phyloP scores from a whole-genome alignment of 2,888 invertebrate genomes.

The Anthrax anthrax region DNA sequence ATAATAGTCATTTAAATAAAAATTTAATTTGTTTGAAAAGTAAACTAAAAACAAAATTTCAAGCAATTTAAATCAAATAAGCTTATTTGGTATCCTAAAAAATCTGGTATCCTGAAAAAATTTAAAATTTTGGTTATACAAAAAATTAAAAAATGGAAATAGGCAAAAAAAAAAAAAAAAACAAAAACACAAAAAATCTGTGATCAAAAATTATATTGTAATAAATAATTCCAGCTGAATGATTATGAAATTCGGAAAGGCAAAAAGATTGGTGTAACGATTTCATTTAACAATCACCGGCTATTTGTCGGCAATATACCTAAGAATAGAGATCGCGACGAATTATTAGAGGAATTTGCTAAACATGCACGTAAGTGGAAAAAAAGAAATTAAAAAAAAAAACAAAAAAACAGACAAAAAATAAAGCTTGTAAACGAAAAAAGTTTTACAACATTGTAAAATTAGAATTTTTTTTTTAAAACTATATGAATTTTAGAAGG shows the following conservation, averaged over 20 bases:
- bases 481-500: conserved; percentile 4
- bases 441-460: neutral
- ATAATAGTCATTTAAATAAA: too few relatives aligned
- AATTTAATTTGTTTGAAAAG: too few relatives aligned
- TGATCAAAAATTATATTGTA: conserved; percentile 35
- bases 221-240: conserved; percentile 98
- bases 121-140: neutral
- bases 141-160: too few relatives aligned
- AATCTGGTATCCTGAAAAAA: too few relatives aligned
- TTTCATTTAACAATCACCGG: conserved; percentile 99
- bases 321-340: conserved; percentile 98
- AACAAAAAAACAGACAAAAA: conserved; percentile 7
- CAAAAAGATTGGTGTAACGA: conserved; percentile 98
- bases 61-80: too few relatives aligned
- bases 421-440: conserved; percentile 1
- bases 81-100: too few relatives aligned
- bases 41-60: too few relatives aligned
- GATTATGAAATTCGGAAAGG: conserved; percentile 99
- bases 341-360: conserved; percentile 98
- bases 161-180: neutral
- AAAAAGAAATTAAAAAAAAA: conserved; percentile 16
- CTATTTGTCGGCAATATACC: conserved; percentile 99
- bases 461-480: neutral
- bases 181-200: neutral
- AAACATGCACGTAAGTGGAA: conserved; percentile 94